A percentile compares a stretch with the other conserved stretches of the same genome.
Conservation (phyloP, 2,888 invertebrate genomes). For the Brachynemurus nebulosus region DNA sequence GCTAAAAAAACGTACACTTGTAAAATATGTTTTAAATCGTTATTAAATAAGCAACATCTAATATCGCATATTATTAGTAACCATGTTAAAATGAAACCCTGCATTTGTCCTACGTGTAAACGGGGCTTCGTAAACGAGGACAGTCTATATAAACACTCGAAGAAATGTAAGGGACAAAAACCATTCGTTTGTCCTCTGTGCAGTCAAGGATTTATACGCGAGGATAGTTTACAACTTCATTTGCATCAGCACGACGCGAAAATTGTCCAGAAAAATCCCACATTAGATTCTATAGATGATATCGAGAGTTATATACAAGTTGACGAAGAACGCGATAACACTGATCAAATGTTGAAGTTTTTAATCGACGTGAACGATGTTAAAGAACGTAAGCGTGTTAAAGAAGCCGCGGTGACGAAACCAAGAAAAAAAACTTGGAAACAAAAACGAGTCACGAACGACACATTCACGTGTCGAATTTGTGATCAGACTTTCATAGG, state of each 20-base stretch:
- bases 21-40: conserved; percentile 9
- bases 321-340: too few relatives aligned
- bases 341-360: too few relatives aligned
- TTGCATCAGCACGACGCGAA: conserved; percentile 2
- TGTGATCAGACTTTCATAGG: conserved; percentile 35
- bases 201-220: conserved; percentile 7
- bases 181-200: conserved; percentile 7
- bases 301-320: conserved; percentile 9
- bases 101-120: conserved; percentile 6
- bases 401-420: conserved; percentile 3
- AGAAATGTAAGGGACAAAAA: conserved; percentile 4
- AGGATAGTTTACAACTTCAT: conserved; percentile 8
- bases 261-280: not conserved
- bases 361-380: too few relatives aligned
- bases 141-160: conserved; percentile 6
- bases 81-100: conserved; percentile 8
- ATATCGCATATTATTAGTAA: conserved; percentile 9
- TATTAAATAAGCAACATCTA: conserved; percentile 5
- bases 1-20: conserved; percentile 7
- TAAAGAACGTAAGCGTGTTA: too few relatives aligned
- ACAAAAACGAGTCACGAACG: not conserved
- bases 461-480: conserved; percentile 14
- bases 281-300: conserved; percentile 8
- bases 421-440: conserved; percentile 1
- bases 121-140: conserved; percentile 7